Base-by-base conservation (phyloP, 2,113 vertebrate genomes). In the Lampris megalopsis region DNA sequence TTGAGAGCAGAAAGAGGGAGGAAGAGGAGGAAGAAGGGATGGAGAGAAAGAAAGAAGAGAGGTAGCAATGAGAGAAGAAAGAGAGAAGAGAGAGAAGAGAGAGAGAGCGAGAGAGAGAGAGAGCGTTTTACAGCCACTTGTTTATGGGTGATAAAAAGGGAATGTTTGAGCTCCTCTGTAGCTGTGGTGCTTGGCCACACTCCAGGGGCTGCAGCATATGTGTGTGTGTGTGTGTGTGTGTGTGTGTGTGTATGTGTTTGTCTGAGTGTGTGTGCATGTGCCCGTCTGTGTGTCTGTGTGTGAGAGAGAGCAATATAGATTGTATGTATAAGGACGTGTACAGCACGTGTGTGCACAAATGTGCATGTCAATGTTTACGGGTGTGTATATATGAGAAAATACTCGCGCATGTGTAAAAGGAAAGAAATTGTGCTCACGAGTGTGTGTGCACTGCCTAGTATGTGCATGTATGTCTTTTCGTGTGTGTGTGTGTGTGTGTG, bases 141-240 rank as follows among this genome's bases (percentile, higher is more conserved):
- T 69, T 81, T 75, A 45, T 38, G 10, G 73, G 7, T 48, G 71
- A 85, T 86, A 75, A 83, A 88, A 79, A 36, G 68, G 56, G 76
- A 89, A 82, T 70, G 84, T 75, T 83, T 79, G 69, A 89, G 62
- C 53, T 53, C 61, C 78, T 85, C 65, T 3, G 50, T 75, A 75
- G 61, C 64, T 83, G 78, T 76, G 52, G 63, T 66, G 72, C 50
- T 83, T 87, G 86, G 87, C 75, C 47, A 53, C 41, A 40, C 1
- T 71, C 86, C 91, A 91, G 73, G 10, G 2, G 53, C 48, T 42
- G n/a, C 47, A 59, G 24, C 24, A 24, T n/a, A n/a, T 9, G 42
- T 63, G 59, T 47, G 67, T 43, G 36, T 58, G 50, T 66, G 45
- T 59, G 78, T 69, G 68, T 63, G 40, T 54, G 37, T 50, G 36